Percentiles rank a stretch among this genome's conserved stretches.
Conservation (phyloP, 2,797 vertebrate genomes). For the Danio choprae region DNA sequence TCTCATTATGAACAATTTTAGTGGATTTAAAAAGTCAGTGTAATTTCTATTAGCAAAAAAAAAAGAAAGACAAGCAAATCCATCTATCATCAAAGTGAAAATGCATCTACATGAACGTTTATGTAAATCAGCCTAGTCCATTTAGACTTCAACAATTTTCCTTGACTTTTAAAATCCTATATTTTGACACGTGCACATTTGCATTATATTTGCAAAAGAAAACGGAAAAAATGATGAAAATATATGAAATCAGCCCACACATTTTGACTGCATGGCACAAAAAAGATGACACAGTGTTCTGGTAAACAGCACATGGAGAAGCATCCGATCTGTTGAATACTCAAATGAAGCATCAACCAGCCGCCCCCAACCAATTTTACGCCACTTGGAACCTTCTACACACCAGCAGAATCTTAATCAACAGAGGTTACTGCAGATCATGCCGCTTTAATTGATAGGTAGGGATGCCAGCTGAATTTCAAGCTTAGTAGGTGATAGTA, state of each 20-base stretch:
- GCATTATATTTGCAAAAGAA: background rate
- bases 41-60: too few species aligned
- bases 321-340: conserved; percentile 39
- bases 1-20: too few species aligned
- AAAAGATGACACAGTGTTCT: conserved; percentile 33
- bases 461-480: conserved; percentile 47
- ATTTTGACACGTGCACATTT: background rate
- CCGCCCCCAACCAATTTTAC: conserved; percentile 40
- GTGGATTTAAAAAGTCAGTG: too few species aligned
- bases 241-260: conserved; percentile 26
- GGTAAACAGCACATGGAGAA: conserved; percentile 40
- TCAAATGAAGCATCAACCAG: conserved; percentile 32
- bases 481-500: conserved; percentile 38
- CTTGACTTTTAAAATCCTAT: background rate
- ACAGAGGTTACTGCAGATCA: conserved; percentile 47
- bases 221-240: background rate
- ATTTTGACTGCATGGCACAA: conserved; percentile 17
- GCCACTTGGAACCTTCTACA: conserved; percentile 32
- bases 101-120: too few species aligned
- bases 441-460: conserved; percentile 45
- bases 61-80: too few species aligned
- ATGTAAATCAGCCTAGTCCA: background rate
- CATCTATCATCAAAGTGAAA: too few species aligned
- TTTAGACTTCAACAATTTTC: background rate
- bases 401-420: conserved; percentile 49